These are phyloP conservation scores for Eulemur albifrons DNA, from an alignment of 2,797 vertebrate species.

Conservation along the genomic window DNA sequence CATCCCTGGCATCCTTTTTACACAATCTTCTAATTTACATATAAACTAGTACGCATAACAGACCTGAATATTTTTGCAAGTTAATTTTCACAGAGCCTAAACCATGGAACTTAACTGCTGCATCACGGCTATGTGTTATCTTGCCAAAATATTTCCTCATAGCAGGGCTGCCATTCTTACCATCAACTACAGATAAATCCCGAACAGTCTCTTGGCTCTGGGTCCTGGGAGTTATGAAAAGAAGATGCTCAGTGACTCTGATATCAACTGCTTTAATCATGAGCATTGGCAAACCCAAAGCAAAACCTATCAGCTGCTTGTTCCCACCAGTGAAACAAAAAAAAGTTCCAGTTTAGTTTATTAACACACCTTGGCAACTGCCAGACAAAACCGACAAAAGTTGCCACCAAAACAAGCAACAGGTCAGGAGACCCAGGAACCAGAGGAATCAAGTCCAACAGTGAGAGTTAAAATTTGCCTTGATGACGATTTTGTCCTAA, in stretches of 20 bases:
- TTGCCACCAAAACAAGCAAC: background rate
- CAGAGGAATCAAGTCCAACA: background rate
- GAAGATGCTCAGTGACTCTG: background rate
- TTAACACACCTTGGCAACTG: background rate
- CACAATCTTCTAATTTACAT: slow-evolving; percentile 68
- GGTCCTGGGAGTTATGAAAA: slow-evolving; percentile 29
- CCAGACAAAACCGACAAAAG: background rate
- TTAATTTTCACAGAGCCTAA: slow-evolving; percentile 58
- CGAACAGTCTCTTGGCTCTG: background rate
- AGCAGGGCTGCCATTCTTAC: slow-evolving; percentile 40
- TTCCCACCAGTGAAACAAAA: slow-evolving; percentile 11
- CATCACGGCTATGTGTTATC: slow-evolving; percentile 40
- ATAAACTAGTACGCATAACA: slow-evolving; percentile 54
- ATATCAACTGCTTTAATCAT: slow-evolving; percentile 40
- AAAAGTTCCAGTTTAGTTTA: slow-evolving; percentile 51
- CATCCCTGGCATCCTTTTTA: slow-evolving; percentile 1
- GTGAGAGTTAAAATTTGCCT: background rate
- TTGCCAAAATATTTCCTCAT: slow-evolving; percentile 57
- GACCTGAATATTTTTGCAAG: slow-evolving; percentile 30
- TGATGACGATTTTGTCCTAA: background rate
- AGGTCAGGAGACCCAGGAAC: background rate
- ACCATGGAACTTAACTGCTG: slow-evolving; percentile 43
- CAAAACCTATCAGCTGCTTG: slow-evolving; percentile 36
- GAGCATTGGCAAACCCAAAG: slow-evolving; percentile 42
- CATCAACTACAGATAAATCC: slow-evolving; percentile 32